Percentiles rank a stretch among this genome's conserved stretches.
Conservation (phyloP, 2,888 invertebrate genomes). For the Strigamia maritima region DNA sequence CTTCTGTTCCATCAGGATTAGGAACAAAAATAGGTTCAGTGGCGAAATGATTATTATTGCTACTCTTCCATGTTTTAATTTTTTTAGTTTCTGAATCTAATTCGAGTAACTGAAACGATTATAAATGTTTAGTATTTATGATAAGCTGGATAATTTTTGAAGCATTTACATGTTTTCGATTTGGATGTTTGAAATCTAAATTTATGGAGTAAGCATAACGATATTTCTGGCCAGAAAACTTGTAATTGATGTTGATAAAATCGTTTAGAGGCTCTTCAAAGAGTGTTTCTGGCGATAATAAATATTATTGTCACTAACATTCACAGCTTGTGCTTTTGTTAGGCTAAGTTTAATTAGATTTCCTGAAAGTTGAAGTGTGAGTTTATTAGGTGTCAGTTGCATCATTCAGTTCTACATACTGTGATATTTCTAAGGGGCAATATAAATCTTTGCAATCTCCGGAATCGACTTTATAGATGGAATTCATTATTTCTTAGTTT, state of each 20-base stretch:
- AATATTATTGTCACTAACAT: neutral
- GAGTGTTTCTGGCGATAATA: neutral
- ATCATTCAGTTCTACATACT: neutral
- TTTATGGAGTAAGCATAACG: conserved; percentile 53
- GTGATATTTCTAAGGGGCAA: neutral
- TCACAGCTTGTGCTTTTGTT: neutral
- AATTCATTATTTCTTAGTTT: neutral
- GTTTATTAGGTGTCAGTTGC: neutral
- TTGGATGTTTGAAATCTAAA: neutral
- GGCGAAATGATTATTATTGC: neutral
- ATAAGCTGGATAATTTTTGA: neutral
- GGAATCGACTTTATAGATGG: neutral
- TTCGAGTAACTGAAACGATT: conserved; percentile 28
- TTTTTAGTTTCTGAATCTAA: conserved; percentile 7
- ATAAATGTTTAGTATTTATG: neutral
- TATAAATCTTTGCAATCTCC: neutral
- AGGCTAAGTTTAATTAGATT: neutral
- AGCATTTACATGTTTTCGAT: neutral
- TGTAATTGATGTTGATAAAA: conserved; percentile 56
- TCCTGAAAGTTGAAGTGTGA: neutral
- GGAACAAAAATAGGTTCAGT: conserved; percentile 20
- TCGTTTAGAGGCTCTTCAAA: conserved; percentile 47
- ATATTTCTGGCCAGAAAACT: conserved; percentile 54
- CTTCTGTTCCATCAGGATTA: conserved; percentile 10
- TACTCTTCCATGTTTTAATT: neutral